Evolutionary conservation across 2,797 vertebrate species (phyloP).

Genomic region (Alca torda): DNA sequence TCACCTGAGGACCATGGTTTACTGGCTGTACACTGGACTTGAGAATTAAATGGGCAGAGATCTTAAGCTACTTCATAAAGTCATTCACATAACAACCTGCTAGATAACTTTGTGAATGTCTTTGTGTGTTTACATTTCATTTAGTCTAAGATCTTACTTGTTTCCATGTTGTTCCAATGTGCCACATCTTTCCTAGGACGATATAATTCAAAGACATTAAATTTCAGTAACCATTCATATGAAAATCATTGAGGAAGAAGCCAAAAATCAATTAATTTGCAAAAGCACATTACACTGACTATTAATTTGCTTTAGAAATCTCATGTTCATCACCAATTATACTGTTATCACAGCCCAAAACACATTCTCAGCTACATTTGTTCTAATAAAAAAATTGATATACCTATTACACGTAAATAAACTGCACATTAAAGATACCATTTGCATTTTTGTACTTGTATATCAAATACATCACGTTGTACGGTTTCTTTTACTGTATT

Average conservation of each 20-base stretch:
- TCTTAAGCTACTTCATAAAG: conserved; percentile 14
- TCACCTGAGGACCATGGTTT: conserved; percentile 61
- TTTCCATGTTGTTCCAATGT: background rate
- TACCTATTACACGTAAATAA: background rate
- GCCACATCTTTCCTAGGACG: background rate
- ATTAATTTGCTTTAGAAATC: background rate
- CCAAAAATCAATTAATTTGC: background rate
- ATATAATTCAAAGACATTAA: conserved; percentile 7
- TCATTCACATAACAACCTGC: background rate
- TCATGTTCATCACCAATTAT: background rate
- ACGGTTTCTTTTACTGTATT: background rate
- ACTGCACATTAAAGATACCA: background rate
- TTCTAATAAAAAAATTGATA: background rate
- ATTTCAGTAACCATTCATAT: background rate
- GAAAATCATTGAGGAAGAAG: background rate
- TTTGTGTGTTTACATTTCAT: background rate
- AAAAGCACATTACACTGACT: background rate
- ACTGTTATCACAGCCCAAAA: background rate
- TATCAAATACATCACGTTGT: background rate
- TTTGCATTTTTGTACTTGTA: background rate
- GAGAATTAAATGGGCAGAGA: conserved; percentile 40
- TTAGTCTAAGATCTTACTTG: background rate
- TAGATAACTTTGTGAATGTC: background rate
- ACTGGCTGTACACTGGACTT: conserved; percentile 35
- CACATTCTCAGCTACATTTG: background rate